Evolutionary conservation across 1,140 invertebrate species (phyloP), one percentile per base, ranked within the genome.

Genomic region (Semibalanus balanoides): DNA sequence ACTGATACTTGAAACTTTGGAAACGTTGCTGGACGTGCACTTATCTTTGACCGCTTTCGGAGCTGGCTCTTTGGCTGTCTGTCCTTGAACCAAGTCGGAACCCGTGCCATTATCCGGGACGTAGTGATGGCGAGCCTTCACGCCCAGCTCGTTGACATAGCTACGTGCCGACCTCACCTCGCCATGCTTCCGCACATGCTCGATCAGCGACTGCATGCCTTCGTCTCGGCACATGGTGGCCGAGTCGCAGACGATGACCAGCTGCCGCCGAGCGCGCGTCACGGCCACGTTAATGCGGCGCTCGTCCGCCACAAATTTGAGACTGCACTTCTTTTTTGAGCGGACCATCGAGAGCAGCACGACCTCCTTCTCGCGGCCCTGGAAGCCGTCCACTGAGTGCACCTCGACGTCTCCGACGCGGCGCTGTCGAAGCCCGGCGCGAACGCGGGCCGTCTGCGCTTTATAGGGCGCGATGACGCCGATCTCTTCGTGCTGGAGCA

Each of bases 371-470:
- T 89, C 88, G 79, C 88, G 82, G 0, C 88, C 88, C 82, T 89
- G 88, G 80, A 88, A 89, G 27, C 87, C 88, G 82, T 89, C 88
- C 0, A 90, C 88, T n/a, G 86, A 86, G 77, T 85, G 86, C 9
- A 88, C 83, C 80, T 88, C 86, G 5, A 88, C 77, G 27, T 71
- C 75, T 5, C 78, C 76, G 30, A 85, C 83, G 79, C 86, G 86
- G 78, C 82, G 84, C 74, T 83, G 81, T 30, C 79, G 78, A 74
- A 86, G 77, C 43, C 83, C 78, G 14, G 81, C 75, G 73, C 84
- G 79, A 22, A 86, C 75, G 5, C 85, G 76, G 28, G 85, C 85
- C 69, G 85, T 84, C 85, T 85, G 76, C 27, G 77, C 35, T 3
- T 86, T 86, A 79, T 89, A 89, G 0, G 88, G 88, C 28, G 87